phyloP scores from a whole-genome alignment of 2,113 vertebrate genomes.

The Empidonax alnorum region DNA sequence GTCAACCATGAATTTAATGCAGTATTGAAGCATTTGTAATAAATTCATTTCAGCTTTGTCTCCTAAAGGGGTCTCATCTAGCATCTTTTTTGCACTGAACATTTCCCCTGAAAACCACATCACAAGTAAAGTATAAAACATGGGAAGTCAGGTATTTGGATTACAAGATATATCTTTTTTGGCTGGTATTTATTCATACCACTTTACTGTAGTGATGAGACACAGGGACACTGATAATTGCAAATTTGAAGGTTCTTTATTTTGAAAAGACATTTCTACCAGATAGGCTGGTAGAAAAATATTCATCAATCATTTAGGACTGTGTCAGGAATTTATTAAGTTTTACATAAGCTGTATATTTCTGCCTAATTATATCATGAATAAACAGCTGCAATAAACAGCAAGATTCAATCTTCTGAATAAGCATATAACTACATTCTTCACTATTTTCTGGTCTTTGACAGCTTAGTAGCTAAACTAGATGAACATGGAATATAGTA shows the following conservation, averaged over 20 bases:
- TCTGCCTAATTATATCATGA: slow-evolving; percentile 24
- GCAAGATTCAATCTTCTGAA: background rate
- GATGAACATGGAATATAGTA: slow-evolving; percentile 14
- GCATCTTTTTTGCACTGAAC: background rate
- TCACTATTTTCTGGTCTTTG: slow-evolving; percentile 27
- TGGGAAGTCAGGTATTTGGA: background rate
- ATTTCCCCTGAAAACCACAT: background rate
- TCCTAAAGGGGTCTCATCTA: background rate
- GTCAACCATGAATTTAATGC: background rate
- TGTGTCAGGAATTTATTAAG: slow-evolving; percentile 43
- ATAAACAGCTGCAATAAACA: slow-evolving; percentile 40
- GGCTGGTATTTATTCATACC: background rate
- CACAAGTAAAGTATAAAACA: background rate
- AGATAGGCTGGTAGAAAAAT: background rate
- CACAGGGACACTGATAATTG: background rate
- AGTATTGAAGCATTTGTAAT: background rate
- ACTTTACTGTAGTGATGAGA: background rate
- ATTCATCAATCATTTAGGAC: slow-evolving; percentile 34
- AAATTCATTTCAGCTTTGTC: slow-evolving; percentile 2
- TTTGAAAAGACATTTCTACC: slow-evolving; percentile 16
- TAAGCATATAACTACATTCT: slow-evolving; percentile 20
- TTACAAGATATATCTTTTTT: background rate
- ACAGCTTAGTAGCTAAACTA: slow-evolving; percentile 59
- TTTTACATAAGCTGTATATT: slow-evolving; percentile 37
- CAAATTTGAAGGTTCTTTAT: background rate